Evolutionary conservation across 2,113 vertebrate species (phyloP).

Genomic region (Tachysurus fulvidraco): DNA sequence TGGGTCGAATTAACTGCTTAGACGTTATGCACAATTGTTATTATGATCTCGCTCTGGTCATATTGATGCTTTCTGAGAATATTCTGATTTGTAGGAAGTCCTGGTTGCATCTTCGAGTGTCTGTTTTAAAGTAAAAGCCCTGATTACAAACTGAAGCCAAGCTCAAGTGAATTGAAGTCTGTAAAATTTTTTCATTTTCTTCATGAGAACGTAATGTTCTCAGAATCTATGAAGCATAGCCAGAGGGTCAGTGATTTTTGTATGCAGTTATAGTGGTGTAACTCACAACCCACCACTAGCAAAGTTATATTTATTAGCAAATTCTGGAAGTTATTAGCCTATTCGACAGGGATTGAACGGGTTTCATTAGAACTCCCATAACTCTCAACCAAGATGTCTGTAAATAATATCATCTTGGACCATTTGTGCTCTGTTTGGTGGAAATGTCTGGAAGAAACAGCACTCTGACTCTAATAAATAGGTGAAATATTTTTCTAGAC

Average conservation of each 20-base stretch:
- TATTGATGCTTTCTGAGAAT: conserved; percentile 37
- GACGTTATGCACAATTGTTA: background rate
- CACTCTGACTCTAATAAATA: background rate
- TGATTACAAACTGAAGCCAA: conserved; percentile 68
- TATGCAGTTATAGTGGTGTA: background rate
- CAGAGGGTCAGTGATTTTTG: background rate
- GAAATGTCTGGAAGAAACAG: background rate
- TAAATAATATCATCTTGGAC: background rate
- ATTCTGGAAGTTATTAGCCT: background rate
- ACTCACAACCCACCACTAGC: background rate
- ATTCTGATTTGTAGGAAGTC: conserved; percentile 60
- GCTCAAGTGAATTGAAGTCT: conserved; percentile 66
- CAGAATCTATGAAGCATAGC: background rate
- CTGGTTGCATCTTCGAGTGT: conserved; percentile 64
- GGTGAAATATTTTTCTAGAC: background rate
- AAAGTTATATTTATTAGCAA: background rate
- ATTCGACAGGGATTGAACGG: background rate
- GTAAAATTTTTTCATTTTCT: conserved; percentile 50
- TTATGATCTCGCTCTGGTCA: conserved; percentile 57
- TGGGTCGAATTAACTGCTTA: background rate
- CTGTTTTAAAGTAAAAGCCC: conserved; percentile 63
- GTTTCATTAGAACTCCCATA: background rate
- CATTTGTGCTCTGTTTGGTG: background rate
- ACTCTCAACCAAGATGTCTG: background rate
- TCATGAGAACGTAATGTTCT: background rate